These are phyloP conservation scores for Drosophila sulfurigaster DNA, from an alignment of 1,140 invertebrate genomes.

Conservation along the genomic window DNA sequence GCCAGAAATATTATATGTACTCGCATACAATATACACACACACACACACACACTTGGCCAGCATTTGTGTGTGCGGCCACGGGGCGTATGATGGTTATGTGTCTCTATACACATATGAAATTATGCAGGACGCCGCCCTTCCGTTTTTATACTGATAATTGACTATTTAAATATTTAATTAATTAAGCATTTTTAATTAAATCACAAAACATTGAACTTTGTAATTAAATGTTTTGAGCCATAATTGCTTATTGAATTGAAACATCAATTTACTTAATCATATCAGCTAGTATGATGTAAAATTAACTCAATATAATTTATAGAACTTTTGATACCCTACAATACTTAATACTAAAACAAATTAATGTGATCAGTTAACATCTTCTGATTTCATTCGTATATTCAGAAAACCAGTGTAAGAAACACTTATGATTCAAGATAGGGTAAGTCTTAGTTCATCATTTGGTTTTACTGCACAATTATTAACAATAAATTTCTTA, in stretches of 20 bases:
- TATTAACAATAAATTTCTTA: background rate
- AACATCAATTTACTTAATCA: conserved; percentile 34
- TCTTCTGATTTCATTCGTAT: background rate
- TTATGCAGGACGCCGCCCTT: background rate
- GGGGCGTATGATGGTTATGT: conserved; percentile 17
- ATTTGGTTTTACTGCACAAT: background rate
- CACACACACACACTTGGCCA: background rate
- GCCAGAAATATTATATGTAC: conserved; percentile 28
- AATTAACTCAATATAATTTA: background rate
- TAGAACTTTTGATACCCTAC: background rate
- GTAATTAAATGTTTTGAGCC: conserved; percentile 49
- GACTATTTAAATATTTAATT: conserved; percentile 60
- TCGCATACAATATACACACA: background rate
- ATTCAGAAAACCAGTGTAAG: background rate
- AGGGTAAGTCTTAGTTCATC: background rate
- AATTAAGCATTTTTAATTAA: conserved; percentile 62
- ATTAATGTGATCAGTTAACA: background rate
- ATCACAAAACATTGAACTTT: conserved; percentile 31
- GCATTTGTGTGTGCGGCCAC: conserved; percentile 10
- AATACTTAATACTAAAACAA: no score
- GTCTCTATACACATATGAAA: background rate
- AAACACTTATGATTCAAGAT: background rate
- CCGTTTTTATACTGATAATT: conserved; percentile 46
- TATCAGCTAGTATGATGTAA: background rate
- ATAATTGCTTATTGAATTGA: conserved; percentile 54